Evolutionary conservation across 2,797 vertebrate genomes (phyloP).

Genomic region (Lepidocolaptes lacrymiger): DNA sequence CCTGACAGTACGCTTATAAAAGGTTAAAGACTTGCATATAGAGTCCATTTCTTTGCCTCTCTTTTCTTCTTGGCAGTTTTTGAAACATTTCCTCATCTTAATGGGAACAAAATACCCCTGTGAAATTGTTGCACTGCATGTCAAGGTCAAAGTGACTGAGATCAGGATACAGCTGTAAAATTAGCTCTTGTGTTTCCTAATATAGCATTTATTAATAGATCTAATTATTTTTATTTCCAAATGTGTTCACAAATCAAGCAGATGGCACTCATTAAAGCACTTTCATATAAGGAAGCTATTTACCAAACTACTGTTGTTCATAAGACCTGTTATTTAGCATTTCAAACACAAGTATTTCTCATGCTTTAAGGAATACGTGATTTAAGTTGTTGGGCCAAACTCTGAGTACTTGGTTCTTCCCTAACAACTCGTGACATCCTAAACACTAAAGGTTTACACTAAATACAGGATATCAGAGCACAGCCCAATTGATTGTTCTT

Average conservation of each 20-base stretch:
- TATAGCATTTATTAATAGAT: neutral
- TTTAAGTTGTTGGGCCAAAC: neutral
- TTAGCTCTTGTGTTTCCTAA: constrained; percentile 11
- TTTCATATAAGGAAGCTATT: neutral
- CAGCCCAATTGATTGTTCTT: neutral
- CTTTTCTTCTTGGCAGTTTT: neutral
- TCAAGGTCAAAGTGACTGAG: constrained; percentile 24
- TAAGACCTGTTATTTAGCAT: neutral
- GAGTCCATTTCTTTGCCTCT: neutral
- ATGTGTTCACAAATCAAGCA: constrained; percentile 13
- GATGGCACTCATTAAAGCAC: neutral
- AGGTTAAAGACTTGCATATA: neutral
- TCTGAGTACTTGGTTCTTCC: neutral
- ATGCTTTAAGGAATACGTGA: neutral
- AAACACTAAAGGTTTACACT: neutral
- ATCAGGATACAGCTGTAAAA: constrained; percentile 7
- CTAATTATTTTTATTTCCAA: constrained; percentile 29
- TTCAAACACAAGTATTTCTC: neutral
- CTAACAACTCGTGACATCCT: neutral
- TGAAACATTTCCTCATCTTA: neutral
- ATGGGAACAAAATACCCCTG: neutral
- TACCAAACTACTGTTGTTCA: neutral
- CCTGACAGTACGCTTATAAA: neutral
- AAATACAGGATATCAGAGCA: neutral
- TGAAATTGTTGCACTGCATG: neutral